phyloP scores from a whole-genome alignment of 37 sponge, comb jelly and placozoan genomes.

The Trichoplax adhaerens region DNA sequence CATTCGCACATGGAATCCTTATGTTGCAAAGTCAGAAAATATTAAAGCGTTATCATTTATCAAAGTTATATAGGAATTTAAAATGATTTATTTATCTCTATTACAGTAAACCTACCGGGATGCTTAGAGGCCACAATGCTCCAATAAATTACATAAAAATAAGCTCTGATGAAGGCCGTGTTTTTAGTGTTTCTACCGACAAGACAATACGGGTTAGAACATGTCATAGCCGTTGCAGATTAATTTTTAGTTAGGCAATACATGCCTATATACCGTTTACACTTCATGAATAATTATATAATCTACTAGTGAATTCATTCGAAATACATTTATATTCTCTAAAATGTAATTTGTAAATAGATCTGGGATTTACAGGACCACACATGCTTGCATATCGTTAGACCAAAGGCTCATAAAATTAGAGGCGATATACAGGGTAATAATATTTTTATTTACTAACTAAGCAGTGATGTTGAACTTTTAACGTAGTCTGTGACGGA shows the following conservation, averaged over 20 bases:
- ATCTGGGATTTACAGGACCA: slow-evolving; percentile 21
- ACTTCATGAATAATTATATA: neutral
- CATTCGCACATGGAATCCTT: slow-evolving; percentile 3
- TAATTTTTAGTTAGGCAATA: slow-evolving; percentile 9
- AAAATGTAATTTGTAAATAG: neutral
- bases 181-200: slow-evolving; percentile 64
- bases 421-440: slow-evolving; percentile 6
- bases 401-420: slow-evolving; percentile 16
- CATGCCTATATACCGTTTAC: neutral
- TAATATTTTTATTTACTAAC: too few relatives aligned
- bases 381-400: slow-evolving; percentile 9
- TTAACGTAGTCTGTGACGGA: too few relatives aligned
- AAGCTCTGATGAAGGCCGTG: slow-evolving; percentile 27
- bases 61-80: neutral
- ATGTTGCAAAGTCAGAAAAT: neutral
- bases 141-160: slow-evolving; percentile 52
- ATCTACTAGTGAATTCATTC: neutral
- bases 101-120: slow-evolving; percentile 56
- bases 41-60: neutral
- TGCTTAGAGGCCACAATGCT: slow-evolving; percentile 46
- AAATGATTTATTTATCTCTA: neutral
- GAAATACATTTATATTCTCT: too few relatives aligned
- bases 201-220: slow-evolving; percentile 64
- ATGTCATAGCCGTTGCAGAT: neutral
- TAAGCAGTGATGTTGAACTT: too few relatives aligned